Percentiles rank a stretch among this genome's conserved stretches.
phyloP scores from a whole-genome alignment of 2,797 vertebrate genomes.

The Lutjanus argentimaculatus region DNA sequence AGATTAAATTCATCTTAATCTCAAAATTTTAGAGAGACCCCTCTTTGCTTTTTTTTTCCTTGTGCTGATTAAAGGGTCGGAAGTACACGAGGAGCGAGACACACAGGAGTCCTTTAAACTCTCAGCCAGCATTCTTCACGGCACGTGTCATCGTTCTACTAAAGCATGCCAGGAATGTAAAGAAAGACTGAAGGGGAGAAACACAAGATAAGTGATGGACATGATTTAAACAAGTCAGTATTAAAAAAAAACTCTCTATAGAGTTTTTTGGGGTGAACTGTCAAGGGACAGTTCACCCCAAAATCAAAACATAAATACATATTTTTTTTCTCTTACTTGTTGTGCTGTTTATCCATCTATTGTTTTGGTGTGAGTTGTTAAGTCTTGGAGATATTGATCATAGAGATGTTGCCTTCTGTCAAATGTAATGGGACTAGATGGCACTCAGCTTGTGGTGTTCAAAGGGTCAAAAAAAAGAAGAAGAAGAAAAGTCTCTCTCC shows the following conservation, averaged over 20 bases:
- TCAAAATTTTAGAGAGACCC: not conserved
- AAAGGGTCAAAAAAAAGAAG: slow-evolving; percentile 13
- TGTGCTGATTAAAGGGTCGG: slow-evolving; percentile 38
- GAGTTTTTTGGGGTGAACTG: too few relatives aligned
- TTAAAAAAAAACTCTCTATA: slow-evolving; percentile 1
- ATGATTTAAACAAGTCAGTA: slow-evolving; percentile 35
- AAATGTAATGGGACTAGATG: too few relatives aligned
- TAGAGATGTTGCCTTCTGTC: too few relatives aligned
- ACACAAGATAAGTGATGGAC: slow-evolving; percentile 35
- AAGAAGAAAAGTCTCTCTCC: not conserved
- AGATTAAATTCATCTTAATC: too few relatives aligned
- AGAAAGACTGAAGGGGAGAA: slow-evolving; percentile 37
- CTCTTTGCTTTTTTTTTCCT: slow-evolving; percentile 29
- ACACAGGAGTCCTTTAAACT: slow-evolving; percentile 50
- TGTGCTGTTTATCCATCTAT: too few relatives aligned
- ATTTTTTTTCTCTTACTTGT: too few relatives aligned
- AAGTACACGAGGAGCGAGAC: slow-evolving; percentile 38
- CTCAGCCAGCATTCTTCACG: slow-evolving; percentile 56
- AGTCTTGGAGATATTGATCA: too few relatives aligned
- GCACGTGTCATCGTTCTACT: slow-evolving; percentile 63
- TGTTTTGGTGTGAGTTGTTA: too few relatives aligned
- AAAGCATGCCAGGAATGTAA: slow-evolving; percentile 70
- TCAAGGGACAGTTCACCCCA: too few relatives aligned
- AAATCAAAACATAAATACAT: too few relatives aligned
- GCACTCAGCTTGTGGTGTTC: too few relatives aligned